Evolutionary conservation across 2,888 invertebrate species (phyloP), one percentile per base, ranked within the genome.

Genomic region (Theristus sp.): DNA sequence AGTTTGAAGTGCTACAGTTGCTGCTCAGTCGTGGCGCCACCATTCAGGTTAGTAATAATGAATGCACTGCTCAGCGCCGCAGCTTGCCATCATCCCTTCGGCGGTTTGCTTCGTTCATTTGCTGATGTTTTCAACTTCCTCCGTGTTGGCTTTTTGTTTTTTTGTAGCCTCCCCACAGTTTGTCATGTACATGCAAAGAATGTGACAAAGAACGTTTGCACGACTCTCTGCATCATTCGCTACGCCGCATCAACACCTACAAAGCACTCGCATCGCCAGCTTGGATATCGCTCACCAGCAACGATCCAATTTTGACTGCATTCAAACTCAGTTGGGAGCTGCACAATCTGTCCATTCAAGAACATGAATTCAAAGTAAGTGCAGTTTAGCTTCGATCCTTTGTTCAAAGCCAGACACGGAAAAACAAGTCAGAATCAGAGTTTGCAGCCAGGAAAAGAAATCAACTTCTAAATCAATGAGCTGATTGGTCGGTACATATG

Each of bases 1-100:
- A 80, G 70, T 80, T 80, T 68, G 80, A 80, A 68, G 80, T 80
- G 62, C 73, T 80, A 2, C 79, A 80, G 69, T 74, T 80, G 67
- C 71, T 80, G 53, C 67, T 80, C 56, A 72, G 76, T 10, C 72
- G 68, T 56, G 70, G 67, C 60, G 71, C 71, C 6, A 63, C 61
- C 26, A 71, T 71, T 56, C 70, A 71, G 54, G 53, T 38, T 38
- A 38, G 38, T 38, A n/a, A n/a, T n/a, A n/a, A n/a, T n/a, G n/a
- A n/a, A n/a, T n/a, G n/a, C n/a, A n/a, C n/a, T n/a, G n/a, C n/a
- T n/a, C n/a, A n/a, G n/a, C n/a, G n/a, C n/a, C n/a, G n/a, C n/a
- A n/a, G n/a, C n/a, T n/a, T n/a, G n/a, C n/a, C n/a, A n/a, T n/a
- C n/a, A n/a, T n/a, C n/a, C n/a, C n/a, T n/a, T n/a, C n/a, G n/a